Percentiles rank a stretch among this genome's conserved stretches.
Conservation (phyloP, 1,140 invertebrate genomes). For the Rhyzopertha dominica region DNA sequence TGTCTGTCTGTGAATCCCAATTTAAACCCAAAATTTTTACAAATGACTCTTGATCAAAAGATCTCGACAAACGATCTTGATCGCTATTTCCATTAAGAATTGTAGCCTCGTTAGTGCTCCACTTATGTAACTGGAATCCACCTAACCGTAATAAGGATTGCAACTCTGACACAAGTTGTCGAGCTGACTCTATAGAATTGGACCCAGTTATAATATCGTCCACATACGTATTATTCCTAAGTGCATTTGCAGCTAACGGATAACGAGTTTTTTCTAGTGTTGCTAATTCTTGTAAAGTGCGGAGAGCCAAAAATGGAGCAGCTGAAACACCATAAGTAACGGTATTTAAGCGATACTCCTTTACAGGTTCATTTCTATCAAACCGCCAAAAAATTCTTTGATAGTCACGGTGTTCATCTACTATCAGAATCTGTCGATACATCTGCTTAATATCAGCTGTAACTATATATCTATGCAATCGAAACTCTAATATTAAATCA, state of each 20-base stretch:
- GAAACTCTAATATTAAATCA: too few species aligned
- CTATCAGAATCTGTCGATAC: conserved; percentile 37
- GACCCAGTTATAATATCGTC: conserved; percentile 34
- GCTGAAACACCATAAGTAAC: conserved; percentile 40
- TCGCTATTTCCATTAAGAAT: too few species aligned
- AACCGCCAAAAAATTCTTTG: conserved; percentile 43
- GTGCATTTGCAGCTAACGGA: conserved; percentile 18
- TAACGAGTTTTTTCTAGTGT: conserved; percentile 26
- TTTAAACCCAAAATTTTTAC: too few species aligned
- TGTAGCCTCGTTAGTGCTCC: too few species aligned
- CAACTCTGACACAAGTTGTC: too few species aligned
- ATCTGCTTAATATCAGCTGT: conserved; percentile 35
- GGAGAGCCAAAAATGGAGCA: conserved; percentile 37
- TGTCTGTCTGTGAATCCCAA: too few species aligned
- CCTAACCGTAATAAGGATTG: too few species aligned
- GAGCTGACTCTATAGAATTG: conserved; percentile 3
- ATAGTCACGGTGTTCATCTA: conserved; percentile 32
- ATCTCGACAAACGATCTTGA: too few species aligned
- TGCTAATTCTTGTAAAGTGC: conserved; percentile 31
- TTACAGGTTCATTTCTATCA: conserved; percentile 10
- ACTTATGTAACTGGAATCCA: too few species aligned
- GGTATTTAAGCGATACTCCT: conserved; percentile 30
- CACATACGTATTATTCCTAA: conserved; percentile 29
- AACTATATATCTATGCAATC: too few species aligned
- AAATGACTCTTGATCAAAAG: too few species aligned